Percentiles rank a stretch among this genome's conserved stretches.
Conservation (phyloP, 2,797 vertebrate species). For the Anomalospiza imberbis region DNA sequence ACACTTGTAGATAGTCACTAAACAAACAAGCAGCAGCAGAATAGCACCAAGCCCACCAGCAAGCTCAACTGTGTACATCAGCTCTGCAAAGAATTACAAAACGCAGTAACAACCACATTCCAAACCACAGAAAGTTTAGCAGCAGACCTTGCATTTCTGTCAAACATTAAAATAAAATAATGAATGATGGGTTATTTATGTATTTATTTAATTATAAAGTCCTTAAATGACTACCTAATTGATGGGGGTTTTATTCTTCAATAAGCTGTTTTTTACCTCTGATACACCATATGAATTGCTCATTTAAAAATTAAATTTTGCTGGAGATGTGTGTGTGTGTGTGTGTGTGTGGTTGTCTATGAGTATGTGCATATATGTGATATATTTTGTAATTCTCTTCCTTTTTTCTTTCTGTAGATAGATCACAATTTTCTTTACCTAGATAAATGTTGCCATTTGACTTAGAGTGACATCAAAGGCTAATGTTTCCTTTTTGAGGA, state of each 20-base stretch:
- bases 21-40: slow-evolving; percentile 91
- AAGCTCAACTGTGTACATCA: slow-evolving; percentile 98
- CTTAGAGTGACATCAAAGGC: neutral
- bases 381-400: neutral
- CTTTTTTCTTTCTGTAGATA: neutral
- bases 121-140: neutral
- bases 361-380: neutral
- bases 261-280: neutral
- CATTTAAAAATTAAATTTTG: neutral
- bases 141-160: neutral
- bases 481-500: neutral
- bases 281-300: neutral
- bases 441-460: neutral
- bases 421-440: neutral
- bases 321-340: neutral
- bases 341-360: neutral
- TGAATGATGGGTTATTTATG: neutral
- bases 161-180: neutral
- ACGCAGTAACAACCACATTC: slow-evolving; percentile 16
- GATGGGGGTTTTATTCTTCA: neutral
- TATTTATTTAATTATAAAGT: neutral
- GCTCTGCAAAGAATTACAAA: slow-evolving; percentile 82
- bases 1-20: slow-evolving; percentile 96
- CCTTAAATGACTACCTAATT: neutral
- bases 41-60: slow-evolving; percentile 96